Conservation (phyloP, 2,797 vertebrate genomes). For the Myripristis jacobus region DNA sequence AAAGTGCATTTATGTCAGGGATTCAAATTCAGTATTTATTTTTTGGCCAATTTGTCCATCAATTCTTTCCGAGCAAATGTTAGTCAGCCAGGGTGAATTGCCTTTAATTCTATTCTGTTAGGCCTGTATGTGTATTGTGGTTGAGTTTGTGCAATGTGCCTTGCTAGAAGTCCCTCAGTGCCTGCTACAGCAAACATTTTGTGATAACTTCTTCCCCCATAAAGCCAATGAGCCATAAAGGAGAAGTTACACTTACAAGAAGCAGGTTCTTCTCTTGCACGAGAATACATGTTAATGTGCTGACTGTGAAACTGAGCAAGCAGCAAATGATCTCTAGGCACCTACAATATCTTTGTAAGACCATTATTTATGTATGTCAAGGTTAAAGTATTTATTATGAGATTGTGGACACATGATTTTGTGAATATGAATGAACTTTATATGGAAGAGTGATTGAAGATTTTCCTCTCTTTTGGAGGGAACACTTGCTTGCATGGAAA, state of each 20-base stretch:
- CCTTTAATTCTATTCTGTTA: neutral
- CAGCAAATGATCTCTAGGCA: slow-evolving; percentile 35
- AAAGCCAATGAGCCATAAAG: slow-evolving; percentile 48
- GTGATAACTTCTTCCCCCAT: slow-evolving; percentile 18
- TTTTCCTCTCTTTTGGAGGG: slow-evolving; percentile 15
- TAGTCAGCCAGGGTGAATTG: slow-evolving; percentile 11
- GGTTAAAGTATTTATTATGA: slow-evolving; percentile 80
- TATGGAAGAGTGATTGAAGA: slow-evolving; percentile 3
- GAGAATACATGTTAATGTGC: slow-evolving; percentile 29
- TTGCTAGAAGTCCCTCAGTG: slow-evolving; percentile 13
- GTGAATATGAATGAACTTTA: slow-evolving; percentile 39
- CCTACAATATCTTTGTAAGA: slow-evolving; percentile 30
- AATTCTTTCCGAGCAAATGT: slow-evolving; percentile 1
- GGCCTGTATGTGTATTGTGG: neutral
- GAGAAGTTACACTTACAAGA: slow-evolving; percentile 44
- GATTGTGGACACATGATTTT: slow-evolving; percentile 34
- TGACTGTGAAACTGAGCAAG: slow-evolving; percentile 58
- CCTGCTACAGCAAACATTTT: slow-evolving; percentile 24
- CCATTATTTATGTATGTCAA: slow-evolving; percentile 75
- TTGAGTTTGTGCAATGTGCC: slow-evolving; percentile 8
- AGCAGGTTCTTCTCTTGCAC: slow-evolving; percentile 76
- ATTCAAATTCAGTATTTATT: slow-evolving; percentile 43
- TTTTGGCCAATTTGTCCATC: neutral
- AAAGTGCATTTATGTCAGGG: neutral
- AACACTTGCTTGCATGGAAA: slow-evolving; percentile 16